Base-by-base conservation (phyloP, 1,140 invertebrate genomes). In the Cydia splendana region DNA sequence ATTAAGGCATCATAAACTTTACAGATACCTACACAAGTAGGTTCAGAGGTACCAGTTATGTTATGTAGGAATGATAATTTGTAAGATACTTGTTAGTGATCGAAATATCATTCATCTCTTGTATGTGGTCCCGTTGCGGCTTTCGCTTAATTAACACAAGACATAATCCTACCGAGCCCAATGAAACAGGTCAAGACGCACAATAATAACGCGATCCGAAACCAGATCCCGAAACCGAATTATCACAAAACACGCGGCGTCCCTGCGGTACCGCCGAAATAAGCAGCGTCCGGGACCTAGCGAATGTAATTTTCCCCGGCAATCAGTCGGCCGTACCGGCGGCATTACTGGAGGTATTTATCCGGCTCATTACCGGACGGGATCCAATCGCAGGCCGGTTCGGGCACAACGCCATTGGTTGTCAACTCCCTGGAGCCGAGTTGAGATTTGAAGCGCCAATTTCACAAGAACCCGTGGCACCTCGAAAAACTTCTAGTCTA, bases 291-390 rank as follows among this genome's bases (percentile, higher is more conserved):
- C 51, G 78, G 74, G 79, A 65, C 76, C 75, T 74, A 65, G 75
- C 79, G 76, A 84, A 83, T 79, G 79, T 85, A 83, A 86, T 84
- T 82, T 82, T 78, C 79, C 65, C n/a, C n/a, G 74, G 75, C 80
- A 79, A 80, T 81, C 79, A 81, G 80, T 81, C 67, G 67, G 67
- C 67, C 34, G 57, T 62, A 62, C 79, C 78, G 76, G 62, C 67
- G 78, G 81, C 80, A 84, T 83, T 83, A 83, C 82, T 79, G 77
- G 30, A 65, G 82, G 81, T 86, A 86, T 86, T 85, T 85, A 87
- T 88, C 82, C 83, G 74, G 78, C 83, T 88, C 85, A 88, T 87
- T 88, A 87, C 80, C 74, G 76, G 53, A 76, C 81, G 76, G 84
- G 79, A 87, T 83, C 87, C 85, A 86, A 88, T 88, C 82, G 82